Evolutionary conservation across 2,888 invertebrate species (phyloP), one percentile per base, ranked within the genome.

Genomic region (Limulus polyphemus): DNA sequence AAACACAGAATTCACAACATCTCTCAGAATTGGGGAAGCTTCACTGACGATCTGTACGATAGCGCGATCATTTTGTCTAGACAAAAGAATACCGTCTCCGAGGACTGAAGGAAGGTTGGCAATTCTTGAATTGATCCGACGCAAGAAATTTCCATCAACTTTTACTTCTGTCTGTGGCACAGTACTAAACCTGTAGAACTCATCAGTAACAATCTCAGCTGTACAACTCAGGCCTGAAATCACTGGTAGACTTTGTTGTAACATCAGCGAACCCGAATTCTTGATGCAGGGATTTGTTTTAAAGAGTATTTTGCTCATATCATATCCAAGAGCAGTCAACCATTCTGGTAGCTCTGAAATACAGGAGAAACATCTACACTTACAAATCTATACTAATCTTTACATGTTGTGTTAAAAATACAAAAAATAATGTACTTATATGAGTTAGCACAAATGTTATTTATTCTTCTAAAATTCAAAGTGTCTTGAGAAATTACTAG

Each of bases 1-100:
- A 76, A 93, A 90, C 9, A 93, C 91, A 1, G 90, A 89, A 4
- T 91, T 92, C 75, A 92, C 90, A 3, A 93, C 92, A 76, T 93
- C 92, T 49, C 88, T 82, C 76, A 91, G 90, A 69, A 93, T 92
- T 48, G 90, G 85, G 74, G 92, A 91, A 0, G 92, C 90, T 1
- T 89, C 87, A 0, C 90, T 90, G 70, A 90, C 87, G 10, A 73
- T 74, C 86, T 32, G 90, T 85, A 49, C 90, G 88, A 71, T 87
- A 84, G 11, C 69, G 54, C 62, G 62, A 14, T 63, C 63, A 14
- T 66, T 65, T 11, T 62, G 58, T 59, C 89, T 81, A 0, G 91
- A 90, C 1, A 93, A 85, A 3, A 92, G 81, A 67, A 92, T 90
- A 11, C 79, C 79, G 49, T 90, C 73, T 49, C 92, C 92, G 72